Evolutionary conservation across 2,888 invertebrate genomes (phyloP).

Genomic region (Philaethria dido): DNA sequence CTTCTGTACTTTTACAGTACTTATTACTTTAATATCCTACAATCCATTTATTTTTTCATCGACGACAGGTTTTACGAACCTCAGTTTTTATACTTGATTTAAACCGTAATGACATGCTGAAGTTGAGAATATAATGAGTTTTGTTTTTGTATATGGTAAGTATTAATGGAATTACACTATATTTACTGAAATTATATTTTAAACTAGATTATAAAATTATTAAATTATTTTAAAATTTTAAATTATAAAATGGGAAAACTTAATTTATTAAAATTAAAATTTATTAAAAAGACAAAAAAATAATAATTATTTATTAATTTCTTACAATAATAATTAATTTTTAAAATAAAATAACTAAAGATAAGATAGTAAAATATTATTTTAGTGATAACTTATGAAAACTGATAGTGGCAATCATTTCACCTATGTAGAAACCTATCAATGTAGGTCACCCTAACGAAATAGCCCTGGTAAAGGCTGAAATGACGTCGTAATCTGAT

Average conservation of each 20-base stretch:
- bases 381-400: conserved; percentile 13
- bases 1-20: neutral
- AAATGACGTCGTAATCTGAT: conserved; percentile 25
- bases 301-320: too few relatives aligned
- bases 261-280: too few relatives aligned
- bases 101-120: conserved; percentile 6
- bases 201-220: too few relatives aligned
- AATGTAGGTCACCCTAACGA: conserved; percentile 37
- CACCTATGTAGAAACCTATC: conserved; percentile 35
- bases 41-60: neutral
- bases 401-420: conserved; percentile 20
- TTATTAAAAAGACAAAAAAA: too few relatives aligned
- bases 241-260: too few relatives aligned
- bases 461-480: conserved; percentile 36
- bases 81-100: neutral
- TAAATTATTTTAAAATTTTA: too few relatives aligned
- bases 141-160: neutral
- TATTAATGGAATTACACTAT: neutral
- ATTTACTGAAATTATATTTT: too few relatives aligned
- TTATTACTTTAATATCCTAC: conserved; percentile 1
- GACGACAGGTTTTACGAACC: neutral
- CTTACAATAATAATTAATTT: neutral
- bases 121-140: conserved; percentile 1
- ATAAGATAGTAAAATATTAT: neutral
- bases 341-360: neutral